Percentiles rank a stretch among this genome's conserved stretches.
Evolutionary conservation across 2,797 vertebrate genomes (phyloP).

Genomic region (Synaphobranchus kaupii): DNA sequence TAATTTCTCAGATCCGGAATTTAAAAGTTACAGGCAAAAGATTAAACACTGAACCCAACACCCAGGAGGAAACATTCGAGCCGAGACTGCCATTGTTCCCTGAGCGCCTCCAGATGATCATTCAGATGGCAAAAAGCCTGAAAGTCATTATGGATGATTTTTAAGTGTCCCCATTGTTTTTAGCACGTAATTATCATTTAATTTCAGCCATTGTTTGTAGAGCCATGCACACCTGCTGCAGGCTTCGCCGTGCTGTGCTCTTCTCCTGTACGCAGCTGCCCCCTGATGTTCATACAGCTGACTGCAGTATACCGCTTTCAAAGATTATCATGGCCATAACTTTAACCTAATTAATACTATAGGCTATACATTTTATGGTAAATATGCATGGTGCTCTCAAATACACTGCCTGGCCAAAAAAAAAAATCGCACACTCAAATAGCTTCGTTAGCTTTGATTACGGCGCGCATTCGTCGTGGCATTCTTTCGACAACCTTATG

Average conservation of each 20-base stretch:
- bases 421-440: too few species aligned
- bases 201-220: neutral
- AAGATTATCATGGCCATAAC: neutral
- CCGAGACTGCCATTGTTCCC: neutral
- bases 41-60: neutral
- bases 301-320: neutral
- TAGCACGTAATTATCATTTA: neutral
- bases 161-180: neutral
- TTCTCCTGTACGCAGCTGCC: slow-evolving; percentile 29
- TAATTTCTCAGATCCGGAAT: neutral
- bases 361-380: neutral
- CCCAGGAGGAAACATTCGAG: neutral
- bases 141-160: slow-evolving; percentile 1
- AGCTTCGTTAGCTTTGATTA: too few species aligned
- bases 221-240: neutral
- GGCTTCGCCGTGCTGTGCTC: neutral
- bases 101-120: neutral
- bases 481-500: too few species aligned
- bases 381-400: neutral
- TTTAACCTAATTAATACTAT: neutral
- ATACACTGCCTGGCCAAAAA: too few species aligned
- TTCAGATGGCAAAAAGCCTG: neutral
- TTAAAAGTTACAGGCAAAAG: neutral
- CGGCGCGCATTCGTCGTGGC: too few species aligned
- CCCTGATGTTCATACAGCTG: slow-evolving; percentile 29